phyloP scores from a whole-genome alignment of 2,797 vertebrate genomes.

The Malurus leucopterus region DNA sequence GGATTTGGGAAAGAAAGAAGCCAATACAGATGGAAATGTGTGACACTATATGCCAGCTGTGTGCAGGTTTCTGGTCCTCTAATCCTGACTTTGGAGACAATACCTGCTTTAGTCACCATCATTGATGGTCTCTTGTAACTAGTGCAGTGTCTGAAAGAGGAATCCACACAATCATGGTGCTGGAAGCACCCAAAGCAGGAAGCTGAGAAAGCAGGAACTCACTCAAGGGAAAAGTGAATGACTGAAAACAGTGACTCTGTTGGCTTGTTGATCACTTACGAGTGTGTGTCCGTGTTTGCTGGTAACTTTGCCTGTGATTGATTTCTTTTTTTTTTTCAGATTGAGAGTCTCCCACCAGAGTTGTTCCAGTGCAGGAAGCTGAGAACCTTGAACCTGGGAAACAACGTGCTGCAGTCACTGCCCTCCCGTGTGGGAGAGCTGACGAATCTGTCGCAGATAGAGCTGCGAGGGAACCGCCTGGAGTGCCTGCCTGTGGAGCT shows the following conservation, averaged over 20 bases:
- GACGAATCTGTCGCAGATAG: constrained; percentile 88
- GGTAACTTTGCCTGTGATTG: background rate
- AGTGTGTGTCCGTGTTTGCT: fast-evolving
- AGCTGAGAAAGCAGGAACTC: background rate
- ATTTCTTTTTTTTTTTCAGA: constrained; percentile 68
- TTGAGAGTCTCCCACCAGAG: constrained; percentile 91
- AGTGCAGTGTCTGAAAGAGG: background rate
- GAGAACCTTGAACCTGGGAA: constrained; percentile 91
- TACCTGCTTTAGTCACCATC: background rate
- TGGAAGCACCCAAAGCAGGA: background rate
- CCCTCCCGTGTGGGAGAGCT: constrained; percentile 95
- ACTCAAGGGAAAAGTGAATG: background rate
- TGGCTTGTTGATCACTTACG: background rate
- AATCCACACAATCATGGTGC: background rate
- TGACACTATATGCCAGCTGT: background rate
- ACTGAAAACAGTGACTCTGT: background rate
- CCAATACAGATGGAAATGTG: background rate
- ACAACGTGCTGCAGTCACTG: constrained; percentile 91
- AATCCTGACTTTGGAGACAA: background rate
- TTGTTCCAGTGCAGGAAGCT: constrained; percentile 97
- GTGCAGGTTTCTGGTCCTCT: background rate
- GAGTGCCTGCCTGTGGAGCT: constrained; percentile 96
- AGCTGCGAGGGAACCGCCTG: constrained; percentile 92
- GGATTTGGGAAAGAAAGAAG: background rate
- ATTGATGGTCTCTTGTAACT: background rate